Percentiles rank a stretch among this genome's conserved stretches.
Conservation (phyloP, 2,113 vertebrate genomes). For the Nymphicus hollandicus region DNA sequence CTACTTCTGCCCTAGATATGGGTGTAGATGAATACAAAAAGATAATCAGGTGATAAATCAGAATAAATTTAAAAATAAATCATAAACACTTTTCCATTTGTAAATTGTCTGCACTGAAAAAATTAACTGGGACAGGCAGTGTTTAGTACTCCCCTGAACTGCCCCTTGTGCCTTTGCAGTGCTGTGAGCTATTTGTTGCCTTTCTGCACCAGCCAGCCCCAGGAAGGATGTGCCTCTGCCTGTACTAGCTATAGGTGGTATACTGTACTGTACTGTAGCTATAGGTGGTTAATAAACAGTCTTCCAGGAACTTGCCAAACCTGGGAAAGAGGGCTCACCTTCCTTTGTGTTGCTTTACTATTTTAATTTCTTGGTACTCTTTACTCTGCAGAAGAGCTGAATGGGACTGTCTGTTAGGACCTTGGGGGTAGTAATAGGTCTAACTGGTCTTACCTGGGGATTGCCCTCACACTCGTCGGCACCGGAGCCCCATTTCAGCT, state of each 20-base stretch:
- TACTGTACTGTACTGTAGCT: background rate
- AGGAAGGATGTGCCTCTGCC: background rate
- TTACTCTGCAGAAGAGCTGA: background rate
- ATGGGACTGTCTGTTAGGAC: background rate
- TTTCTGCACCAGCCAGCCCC: background rate
- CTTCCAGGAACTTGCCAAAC: background rate
- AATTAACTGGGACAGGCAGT: background rate
- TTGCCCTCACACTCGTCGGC: accelerated
- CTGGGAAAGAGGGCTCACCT: background rate
- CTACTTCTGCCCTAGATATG: background rate
- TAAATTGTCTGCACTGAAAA: background rate
- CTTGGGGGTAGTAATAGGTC: background rate
- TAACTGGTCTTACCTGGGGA: background rate
- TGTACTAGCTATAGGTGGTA: background rate
- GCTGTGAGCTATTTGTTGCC: background rate
- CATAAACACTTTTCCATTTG: background rate
- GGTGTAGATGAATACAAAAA: background rate
- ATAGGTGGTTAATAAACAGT: background rate
- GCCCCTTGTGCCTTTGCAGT: background rate
- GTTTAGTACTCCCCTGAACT: background rate
- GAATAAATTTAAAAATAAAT: background rate
- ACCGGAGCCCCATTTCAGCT: background rate
- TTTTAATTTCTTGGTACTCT: background rate
- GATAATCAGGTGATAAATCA: background rate
- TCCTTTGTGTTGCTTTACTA: background rate